Evolutionary conservation across 2,113 vertebrate species (phyloP).

Genomic region (Engystomops pustulosus): DNA sequence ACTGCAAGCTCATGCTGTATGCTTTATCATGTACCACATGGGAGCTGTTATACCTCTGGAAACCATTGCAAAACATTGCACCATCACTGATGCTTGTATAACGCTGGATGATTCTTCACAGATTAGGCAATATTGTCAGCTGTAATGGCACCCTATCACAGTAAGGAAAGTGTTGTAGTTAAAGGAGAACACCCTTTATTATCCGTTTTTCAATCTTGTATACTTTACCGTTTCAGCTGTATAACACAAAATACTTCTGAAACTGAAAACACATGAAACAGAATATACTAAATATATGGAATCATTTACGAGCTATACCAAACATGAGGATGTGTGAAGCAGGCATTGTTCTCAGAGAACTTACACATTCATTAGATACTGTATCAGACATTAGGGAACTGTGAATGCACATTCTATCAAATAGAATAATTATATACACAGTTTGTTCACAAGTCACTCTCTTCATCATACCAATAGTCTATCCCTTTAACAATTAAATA

Average conservation of each 20-base stretch:
- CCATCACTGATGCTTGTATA: not conserved
- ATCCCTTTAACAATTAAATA: no score
- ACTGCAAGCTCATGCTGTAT: constrained; percentile 34
- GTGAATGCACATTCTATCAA: no score
- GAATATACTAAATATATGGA: not conserved
- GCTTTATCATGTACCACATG: not conserved
- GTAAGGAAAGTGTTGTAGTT: not conserved
- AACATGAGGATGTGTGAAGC: not conserved
- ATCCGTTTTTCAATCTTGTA: not conserved
- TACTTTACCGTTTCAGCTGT: not conserved
- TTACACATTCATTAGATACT: not conserved
- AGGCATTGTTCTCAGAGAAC: not conserved
- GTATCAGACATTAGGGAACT: not conserved
- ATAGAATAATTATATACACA: no score
- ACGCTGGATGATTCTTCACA: not conserved
- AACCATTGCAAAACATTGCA: constrained; percentile 22
- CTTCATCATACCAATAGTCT: no score
- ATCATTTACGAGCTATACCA: not conserved
- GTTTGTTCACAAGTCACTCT: no score
- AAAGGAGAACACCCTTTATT: not conserved
- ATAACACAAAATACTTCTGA: no score
- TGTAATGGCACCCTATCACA: not conserved
- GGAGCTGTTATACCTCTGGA: not conserved
- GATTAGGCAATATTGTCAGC: not conserved
- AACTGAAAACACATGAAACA: no score